phyloP scores from a whole-genome alignment of 2,797 vertebrate genomes.

The Pantherophis alleghaniensis region DNA sequence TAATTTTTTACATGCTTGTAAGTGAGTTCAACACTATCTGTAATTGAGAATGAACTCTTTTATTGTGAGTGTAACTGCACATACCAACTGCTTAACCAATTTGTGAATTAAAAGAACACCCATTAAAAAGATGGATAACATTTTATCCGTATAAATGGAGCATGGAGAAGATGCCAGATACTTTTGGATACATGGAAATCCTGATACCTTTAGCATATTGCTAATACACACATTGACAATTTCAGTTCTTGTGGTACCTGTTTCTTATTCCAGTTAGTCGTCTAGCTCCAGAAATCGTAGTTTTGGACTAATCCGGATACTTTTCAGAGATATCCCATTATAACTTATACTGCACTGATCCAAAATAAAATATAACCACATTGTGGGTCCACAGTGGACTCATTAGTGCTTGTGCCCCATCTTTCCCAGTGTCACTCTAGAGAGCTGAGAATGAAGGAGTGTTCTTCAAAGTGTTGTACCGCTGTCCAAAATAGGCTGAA shows the following conservation, averaged over 20 bases:
- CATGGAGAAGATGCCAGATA: background rate
- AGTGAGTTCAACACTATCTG: conserved; percentile 61
- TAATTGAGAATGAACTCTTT: conserved; percentile 64
- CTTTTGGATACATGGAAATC: background rate
- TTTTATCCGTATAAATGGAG: background rate
- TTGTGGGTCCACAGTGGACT: background rate
- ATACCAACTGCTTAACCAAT: conserved; percentile 58
- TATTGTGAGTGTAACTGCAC: conserved; percentile 44
- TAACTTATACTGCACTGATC: background rate
- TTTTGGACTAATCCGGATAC: background rate
- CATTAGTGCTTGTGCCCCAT: background rate
- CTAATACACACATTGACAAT: background rate
- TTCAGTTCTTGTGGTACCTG: background rate
- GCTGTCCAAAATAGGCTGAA: background rate
- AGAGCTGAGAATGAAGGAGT: background rate
- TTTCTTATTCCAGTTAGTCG: background rate
- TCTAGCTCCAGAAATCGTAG: background rate
- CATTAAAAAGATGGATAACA: conserved; percentile 27
- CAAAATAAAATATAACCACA: background rate
- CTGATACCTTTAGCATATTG: conserved; percentile 16
- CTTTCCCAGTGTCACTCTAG: background rate
- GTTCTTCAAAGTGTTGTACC: background rate
- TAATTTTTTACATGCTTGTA: conserved; percentile 71
- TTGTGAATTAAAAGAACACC: conserved; percentile 46
- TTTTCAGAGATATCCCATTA: background rate